These are phyloP conservation scores for Tachyglossus aculeatus DNA, from an alignment of 2,797 vertebrate species.

Conservation along the genomic window DNA sequence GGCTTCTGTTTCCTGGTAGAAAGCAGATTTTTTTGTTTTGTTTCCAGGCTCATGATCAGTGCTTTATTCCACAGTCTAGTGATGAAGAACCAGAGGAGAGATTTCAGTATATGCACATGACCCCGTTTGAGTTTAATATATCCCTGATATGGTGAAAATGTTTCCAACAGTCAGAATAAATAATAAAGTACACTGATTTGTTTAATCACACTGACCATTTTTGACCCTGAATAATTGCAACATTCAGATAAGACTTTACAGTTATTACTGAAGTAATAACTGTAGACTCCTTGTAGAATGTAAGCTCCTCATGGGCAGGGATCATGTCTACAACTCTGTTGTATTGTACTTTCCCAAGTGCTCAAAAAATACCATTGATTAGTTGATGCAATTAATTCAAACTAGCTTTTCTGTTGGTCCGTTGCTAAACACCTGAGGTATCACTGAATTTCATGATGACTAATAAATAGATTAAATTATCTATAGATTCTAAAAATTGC, in stretches of 20 bases:
- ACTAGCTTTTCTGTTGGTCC: neutral
- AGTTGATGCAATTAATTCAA: too few species aligned
- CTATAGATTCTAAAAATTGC: neutral
- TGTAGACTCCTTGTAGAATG: too few species aligned
- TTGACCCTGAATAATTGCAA: neutral
- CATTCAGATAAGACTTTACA: slow-evolving; percentile 17
- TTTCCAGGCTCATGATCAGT: neutral
- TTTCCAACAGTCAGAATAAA: neutral
- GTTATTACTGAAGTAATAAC: slow-evolving; percentile 4
- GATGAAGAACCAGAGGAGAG: too few species aligned
- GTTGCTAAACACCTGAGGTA: slow-evolving; percentile 16
- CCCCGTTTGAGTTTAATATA: too few species aligned
- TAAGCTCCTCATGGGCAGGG: too few species aligned
- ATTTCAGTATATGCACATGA: too few species aligned
- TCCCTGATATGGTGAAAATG: neutral
- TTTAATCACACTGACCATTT: too few species aligned
- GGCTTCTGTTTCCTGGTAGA: neutral
- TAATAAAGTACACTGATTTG: neutral
- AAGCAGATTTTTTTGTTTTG: neutral
- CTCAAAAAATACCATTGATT: too few species aligned
- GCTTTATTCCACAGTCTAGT: too few species aligned
- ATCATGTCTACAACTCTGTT: too few species aligned
- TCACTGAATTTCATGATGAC: neutral
- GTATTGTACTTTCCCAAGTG: too few species aligned
- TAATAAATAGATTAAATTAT: slow-evolving; percentile 27